Evolutionary conservation across 2,888 invertebrate species (phyloP), one percentile per base, ranked within the genome.

Genomic region (Zeuzera pyrina): DNA sequence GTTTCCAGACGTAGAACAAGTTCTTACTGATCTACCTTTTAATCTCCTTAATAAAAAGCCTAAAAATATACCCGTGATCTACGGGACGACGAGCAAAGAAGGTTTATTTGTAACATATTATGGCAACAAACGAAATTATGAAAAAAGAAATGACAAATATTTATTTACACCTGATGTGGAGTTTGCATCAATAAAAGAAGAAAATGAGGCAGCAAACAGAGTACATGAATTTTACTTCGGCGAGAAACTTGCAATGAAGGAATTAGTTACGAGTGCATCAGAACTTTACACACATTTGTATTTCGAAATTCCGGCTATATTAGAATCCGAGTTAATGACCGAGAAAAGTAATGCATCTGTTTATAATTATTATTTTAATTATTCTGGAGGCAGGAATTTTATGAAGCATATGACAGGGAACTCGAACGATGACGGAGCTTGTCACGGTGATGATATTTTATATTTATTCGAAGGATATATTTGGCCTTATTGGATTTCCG

Each of bases 141-240:
- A 45, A 21, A 51, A 53, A 23, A 63, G 62, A 46, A 56, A 73
- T 37, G 49, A 51, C 2, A 58, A 48, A 31, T 78, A 74, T 41
- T 41, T 78, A 3, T 70, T 79, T 43, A 76, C 76, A 13, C 69
- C 78, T 3, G 81, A 83, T 50, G 47, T 83, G 35, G 45, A 50
- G 22, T 77, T 83, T 44, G 12, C 53, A 10, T 52, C 63, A 1
- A 62, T 70, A 37, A 42, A 52, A n/a, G 57, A 65, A 54, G 74
- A 67, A 2, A 43, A 47, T 1, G 35, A 38, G 21, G 47, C 53
- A 7, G 58, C 73, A 10, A 48, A 48, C 35, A 47, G 56, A 46
- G 38, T 78, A 12, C 63, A 55, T 56, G 49, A 74, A 46, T 49
- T 83, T 34, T 87, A 86, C 12, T 72, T 86, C 29, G 69, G 62